phyloP scores from a whole-genome alignment of 92 coral and sea anemone genomes.

The Actinostola sp. region DNA sequence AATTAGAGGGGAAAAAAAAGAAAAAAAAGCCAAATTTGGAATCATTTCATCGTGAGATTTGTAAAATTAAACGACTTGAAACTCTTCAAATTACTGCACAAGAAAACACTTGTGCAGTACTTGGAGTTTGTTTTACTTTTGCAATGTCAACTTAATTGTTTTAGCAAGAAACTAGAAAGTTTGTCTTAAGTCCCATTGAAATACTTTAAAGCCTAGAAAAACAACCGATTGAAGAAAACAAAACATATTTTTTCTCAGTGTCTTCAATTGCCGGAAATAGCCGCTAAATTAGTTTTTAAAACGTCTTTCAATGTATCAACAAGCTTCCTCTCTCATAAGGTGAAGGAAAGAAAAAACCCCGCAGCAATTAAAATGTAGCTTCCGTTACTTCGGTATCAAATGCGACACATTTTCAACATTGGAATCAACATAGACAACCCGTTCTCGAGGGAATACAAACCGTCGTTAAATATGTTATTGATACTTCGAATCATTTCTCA shows the following conservation, averaged over 20 bases:
- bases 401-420: conserved; percentile 15
- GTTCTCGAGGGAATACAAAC: conserved; percentile 19
- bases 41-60: neutral
- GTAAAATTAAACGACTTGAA: neutral
- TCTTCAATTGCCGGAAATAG: conserved; percentile 36
- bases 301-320: conserved; percentile 30
- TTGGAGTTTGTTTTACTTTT: conserved; percentile 2
- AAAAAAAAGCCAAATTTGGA: neutral
- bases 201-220: neutral
- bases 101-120: neutral
- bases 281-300: conserved; percentile 33
- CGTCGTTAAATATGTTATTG: conserved; percentile 17
- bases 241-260: conserved; percentile 14
- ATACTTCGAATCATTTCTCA: conserved; percentile 7
- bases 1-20: neutral
- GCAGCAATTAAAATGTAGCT: conserved; percentile 19
- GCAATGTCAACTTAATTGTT: conserved; percentile 1
- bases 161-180: neutral
- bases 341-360: neutral
- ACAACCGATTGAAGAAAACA: conserved; percentile 18
- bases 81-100: neutral
- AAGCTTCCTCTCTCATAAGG: conserved; percentile 11
- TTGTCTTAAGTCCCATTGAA: neutral
- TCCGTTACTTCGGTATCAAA: conserved; percentile 17
- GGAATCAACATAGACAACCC: conserved; percentile 10